These are phyloP conservation scores for Forbesichthys agassizii DNA, from an alignment of 2,113 vertebrate genomes.

Conservation along the genomic window DNA sequence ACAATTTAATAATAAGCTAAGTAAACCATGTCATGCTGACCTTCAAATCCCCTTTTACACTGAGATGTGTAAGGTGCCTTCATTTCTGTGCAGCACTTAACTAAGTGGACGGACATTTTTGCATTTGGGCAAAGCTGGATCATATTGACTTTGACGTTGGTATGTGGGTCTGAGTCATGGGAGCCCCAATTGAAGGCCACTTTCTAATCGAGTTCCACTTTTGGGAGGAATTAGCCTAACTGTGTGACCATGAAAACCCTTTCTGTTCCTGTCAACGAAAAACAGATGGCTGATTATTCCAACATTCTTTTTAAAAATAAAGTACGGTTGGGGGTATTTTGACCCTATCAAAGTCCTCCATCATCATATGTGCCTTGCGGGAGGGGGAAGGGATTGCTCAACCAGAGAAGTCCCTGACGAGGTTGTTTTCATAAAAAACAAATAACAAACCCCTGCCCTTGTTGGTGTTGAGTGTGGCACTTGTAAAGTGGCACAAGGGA, in stretches of 20 bases:
- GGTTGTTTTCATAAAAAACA: conserved; percentile 58
- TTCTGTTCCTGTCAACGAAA: conserved; percentile 1
- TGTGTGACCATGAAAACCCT: conserved; percentile 9
- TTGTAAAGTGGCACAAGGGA: conserved; percentile 45
- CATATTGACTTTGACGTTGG: neutral
- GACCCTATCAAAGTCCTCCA: conserved; percentile 19
- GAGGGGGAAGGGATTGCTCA: conserved; percentile 1
- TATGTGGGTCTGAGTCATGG: conserved; percentile 13
- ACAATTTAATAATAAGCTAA: too few relatives aligned
- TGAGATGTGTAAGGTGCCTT: neutral
- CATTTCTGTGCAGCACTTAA: conserved; percentile 4
- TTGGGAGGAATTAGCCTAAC: conserved; percentile 14
- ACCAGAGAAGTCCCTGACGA: conserved; percentile 19
- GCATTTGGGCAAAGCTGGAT: conserved; percentile 12
- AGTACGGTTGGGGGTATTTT: conserved; percentile 42
- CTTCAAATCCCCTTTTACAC: too few relatives aligned
- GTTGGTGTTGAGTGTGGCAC: conserved; percentile 41
- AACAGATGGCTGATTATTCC: conserved; percentile 10
- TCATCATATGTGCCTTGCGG: neutral
- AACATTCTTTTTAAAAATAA: conserved; percentile 20
- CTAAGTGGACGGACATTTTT: conserved; percentile 28
- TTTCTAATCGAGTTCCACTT: conserved; percentile 14
- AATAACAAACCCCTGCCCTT: conserved; percentile 53
- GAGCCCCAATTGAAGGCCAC: conserved; percentile 6
- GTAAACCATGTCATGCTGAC: too few relatives aligned